These are phyloP conservation scores for Aeoliscus strigatus DNA, from an alignment of 2,797 vertebrate species.

Conservation along the genomic window DNA sequence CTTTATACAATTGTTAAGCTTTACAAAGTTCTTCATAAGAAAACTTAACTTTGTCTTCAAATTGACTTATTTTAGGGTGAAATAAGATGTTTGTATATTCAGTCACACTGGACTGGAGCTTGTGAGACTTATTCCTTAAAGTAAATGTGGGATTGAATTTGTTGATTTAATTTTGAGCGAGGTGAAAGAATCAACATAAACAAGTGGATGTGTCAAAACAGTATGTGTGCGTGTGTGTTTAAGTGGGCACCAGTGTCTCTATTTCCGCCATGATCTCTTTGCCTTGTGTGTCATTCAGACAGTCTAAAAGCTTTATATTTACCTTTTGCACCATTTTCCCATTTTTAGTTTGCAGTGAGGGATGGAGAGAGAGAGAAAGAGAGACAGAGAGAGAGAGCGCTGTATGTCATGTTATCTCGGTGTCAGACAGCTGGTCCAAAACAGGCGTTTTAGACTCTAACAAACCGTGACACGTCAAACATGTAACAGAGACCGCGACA, in stretches of 20 bases:
- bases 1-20: no score
- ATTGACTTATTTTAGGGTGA: no score
- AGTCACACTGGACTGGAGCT: no score
- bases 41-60: no score
- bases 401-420: constrained; percentile 43
- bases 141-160: no score
- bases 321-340: constrained; percentile 72
- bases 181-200: no score
- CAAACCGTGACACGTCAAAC: constrained; percentile 69
- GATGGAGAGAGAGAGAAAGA: constrained; percentile 9
- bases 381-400: constrained; percentile 14
- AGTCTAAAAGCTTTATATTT: constrained; percentile 85
- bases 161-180: no score
- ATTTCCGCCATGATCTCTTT: constrained; percentile 66
- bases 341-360: constrained; percentile 35
- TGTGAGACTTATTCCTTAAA: no score
- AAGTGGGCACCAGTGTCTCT: constrained; percentile 51
- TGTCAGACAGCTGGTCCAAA: constrained; percentile 68
- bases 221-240: no score
- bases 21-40: no score
- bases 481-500: constrained; percentile 53
- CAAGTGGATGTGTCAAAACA: constrained; percentile 34
- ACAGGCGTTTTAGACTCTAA: constrained; percentile 63
- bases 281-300: constrained; percentile 68
- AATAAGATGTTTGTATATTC: no score